phyloP scores from a whole-genome alignment of 2,797 vertebrate genomes.

The Pangasius djambal region DNA sequence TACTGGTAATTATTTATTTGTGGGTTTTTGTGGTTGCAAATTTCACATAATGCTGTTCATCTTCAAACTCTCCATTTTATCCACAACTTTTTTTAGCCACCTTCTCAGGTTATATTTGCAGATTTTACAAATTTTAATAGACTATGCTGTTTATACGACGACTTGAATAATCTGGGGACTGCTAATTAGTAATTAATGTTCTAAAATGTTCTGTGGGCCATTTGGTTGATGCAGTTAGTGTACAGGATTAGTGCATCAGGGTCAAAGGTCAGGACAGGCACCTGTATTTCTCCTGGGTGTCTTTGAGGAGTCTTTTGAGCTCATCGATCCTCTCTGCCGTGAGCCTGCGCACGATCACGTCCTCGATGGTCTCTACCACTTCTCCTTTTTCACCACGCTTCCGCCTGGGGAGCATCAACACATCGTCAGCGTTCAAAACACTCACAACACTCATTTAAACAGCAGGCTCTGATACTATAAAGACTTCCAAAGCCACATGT shows the following conservation, averaged over 20 bases:
- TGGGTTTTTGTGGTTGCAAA: background rate
- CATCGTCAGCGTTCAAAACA: background rate
- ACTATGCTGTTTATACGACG: background rate
- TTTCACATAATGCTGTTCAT: background rate
- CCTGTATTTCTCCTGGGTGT: slow-evolving; percentile 97
- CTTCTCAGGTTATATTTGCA: background rate
- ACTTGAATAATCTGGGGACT: background rate
- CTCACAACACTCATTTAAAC: background rate
- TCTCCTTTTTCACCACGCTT: slow-evolving; percentile 98
- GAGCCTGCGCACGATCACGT: slow-evolving; percentile 94
- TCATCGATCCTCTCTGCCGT: slow-evolving; percentile 96
- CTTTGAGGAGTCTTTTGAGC: slow-evolving; percentile 92
- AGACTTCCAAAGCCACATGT: background rate
- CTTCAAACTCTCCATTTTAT: background rate
- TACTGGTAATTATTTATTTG: background rate
- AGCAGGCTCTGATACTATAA: background rate
- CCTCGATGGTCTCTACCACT: slow-evolving; percentile 98
- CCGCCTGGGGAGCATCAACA: slow-evolving; percentile 74
- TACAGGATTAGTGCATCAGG: background rate
- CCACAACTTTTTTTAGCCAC: background rate
- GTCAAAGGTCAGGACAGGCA: slow-evolving; percentile 55
- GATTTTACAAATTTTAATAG: background rate
- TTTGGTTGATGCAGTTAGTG: background rate
- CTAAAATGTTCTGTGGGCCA: background rate
- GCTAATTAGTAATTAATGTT: no score